A percentile compares a stretch with the other conserved stretches of the same genome.
phyloP scores from a whole-genome alignment of 2,113 vertebrate species.

The Entomyzon cyanotis region DNA sequence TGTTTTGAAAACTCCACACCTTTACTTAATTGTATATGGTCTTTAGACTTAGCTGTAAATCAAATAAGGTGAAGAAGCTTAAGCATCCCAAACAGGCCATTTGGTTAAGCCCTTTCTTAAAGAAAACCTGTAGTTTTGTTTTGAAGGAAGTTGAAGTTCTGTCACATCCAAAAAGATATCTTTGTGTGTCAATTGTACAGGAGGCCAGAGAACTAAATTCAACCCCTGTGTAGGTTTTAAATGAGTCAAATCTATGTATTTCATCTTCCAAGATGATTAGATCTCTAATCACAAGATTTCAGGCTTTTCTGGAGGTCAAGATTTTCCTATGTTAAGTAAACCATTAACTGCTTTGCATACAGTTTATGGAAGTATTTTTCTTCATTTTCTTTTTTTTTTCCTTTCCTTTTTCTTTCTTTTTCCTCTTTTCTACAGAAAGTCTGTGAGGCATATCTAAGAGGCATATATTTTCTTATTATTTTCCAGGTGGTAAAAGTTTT shows the following conservation, averaged over 20 bases:
- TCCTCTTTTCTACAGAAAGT: neutral
- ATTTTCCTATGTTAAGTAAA: neutral
- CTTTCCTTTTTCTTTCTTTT: neutral
- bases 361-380: neutral
- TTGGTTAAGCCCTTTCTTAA: neutral
- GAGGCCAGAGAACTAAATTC: neutral
- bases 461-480: neutral
- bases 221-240: neutral
- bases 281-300: neutral
- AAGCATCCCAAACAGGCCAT: neutral
- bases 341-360: neutral
- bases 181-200: neutral
- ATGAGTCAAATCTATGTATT: neutral
- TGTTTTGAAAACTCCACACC: neutral
- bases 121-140: neutral
- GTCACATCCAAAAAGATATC: neutral
- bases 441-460: neutral
- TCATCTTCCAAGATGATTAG: neutral
- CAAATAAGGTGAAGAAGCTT: neutral
- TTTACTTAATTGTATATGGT: neutral
- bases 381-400: neutral
- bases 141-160: neutral
- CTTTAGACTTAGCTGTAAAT: neutral
- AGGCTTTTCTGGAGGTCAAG: neutral
- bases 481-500: neutral